A percentile compares a stretch with the other conserved stretches of the same genome.
Conservation (phyloP, 2,888 invertebrate genomes). For the Shargacucullia verbasci region DNA sequence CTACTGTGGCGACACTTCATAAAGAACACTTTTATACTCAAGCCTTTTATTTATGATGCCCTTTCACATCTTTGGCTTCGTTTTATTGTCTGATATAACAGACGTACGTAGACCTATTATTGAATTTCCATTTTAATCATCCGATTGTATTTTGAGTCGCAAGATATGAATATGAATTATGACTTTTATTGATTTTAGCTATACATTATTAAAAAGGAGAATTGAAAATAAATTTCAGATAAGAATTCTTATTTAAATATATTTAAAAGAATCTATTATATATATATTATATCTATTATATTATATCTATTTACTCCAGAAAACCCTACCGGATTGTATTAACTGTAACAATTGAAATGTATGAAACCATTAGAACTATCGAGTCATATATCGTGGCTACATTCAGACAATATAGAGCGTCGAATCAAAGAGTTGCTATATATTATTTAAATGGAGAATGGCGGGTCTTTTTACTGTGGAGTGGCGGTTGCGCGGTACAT, state of each 20-base stretch:
- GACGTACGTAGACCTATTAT: slow-evolving; percentile 67
- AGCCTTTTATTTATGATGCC: slow-evolving; percentile 87
- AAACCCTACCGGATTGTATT: slow-evolving; percentile 5
- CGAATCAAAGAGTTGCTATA: slow-evolving; percentile 82
- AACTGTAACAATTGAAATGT: slow-evolving; percentile 13
- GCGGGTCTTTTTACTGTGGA: slow-evolving; percentile 83
- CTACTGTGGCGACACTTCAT: slow-evolving; percentile 85
- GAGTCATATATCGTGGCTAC: slow-evolving; percentile 45
- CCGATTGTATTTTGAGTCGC: slow-evolving; percentile 44
- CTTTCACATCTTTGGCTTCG: slow-evolving; percentile 81
- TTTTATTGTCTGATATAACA: slow-evolving; percentile 80
- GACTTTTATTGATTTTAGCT: slow-evolving; percentile 29
- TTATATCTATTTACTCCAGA: neutral
- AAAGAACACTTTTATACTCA: slow-evolving; percentile 87
- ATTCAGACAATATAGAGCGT: slow-evolving; percentile 53
- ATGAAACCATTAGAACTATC: slow-evolving; percentile 38
- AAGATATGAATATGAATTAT: slow-evolving; percentile 27
- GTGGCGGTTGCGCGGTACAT: slow-evolving; percentile 85
- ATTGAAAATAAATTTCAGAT: slow-evolving; percentile 22
- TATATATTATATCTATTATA: neutral
- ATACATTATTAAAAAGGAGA: slow-evolving; percentile 11
- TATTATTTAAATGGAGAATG: slow-evolving; percentile 85
- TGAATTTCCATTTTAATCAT: slow-evolving; percentile 71
- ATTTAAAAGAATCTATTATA: too few species aligned
- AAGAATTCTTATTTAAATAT: too few species aligned